These are phyloP conservation scores for Monopterus albus DNA, from an alignment of 2,113 vertebrate genomes.

Conservation along the genomic window DNA sequence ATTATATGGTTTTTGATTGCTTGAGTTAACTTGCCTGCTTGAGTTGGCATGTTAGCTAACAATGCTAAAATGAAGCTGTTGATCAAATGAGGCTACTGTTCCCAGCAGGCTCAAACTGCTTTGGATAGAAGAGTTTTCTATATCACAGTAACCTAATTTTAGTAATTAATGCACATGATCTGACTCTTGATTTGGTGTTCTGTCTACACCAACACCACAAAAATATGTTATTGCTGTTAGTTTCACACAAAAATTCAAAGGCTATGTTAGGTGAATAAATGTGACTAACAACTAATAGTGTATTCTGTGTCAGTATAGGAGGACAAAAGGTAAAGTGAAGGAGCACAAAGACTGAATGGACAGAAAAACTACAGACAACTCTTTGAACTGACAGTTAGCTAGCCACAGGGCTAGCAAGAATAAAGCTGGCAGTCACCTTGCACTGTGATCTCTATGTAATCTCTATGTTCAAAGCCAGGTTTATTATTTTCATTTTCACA, in stretches of 20 bases:
- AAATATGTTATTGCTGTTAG: background rate
- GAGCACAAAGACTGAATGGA: slow-evolving; percentile 7
- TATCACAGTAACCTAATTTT: background rate
- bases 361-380: background rate
- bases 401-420: slow-evolving; percentile 13
- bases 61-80: background rate
- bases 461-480: background rate
- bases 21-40: background rate
- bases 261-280: background rate
- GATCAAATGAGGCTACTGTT: too few species aligned
- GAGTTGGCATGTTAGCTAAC: too few species aligned
- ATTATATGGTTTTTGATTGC: background rate
- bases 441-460: slow-evolving; percentile 8
- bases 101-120: background rate
- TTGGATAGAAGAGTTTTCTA: background rate
- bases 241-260: background rate
- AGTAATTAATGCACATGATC: too few species aligned
- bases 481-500: slow-evolving; percentile 24
- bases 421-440: slow-evolving; percentile 6
- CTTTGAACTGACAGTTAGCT: slow-evolving; percentile 43
- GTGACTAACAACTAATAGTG: background rate
- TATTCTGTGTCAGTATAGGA: slow-evolving; percentile 31
- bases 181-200: background rate
- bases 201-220: background rate
- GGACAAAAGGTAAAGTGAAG: slow-evolving; percentile 39